A percentile compares a stretch with the other conserved stretches of the same genome.
These are phyloP conservation scores for Chromoteleia sp. DNA, from an alignment of 2,888 invertebrate species.

Conservation along the genomic window DNA sequence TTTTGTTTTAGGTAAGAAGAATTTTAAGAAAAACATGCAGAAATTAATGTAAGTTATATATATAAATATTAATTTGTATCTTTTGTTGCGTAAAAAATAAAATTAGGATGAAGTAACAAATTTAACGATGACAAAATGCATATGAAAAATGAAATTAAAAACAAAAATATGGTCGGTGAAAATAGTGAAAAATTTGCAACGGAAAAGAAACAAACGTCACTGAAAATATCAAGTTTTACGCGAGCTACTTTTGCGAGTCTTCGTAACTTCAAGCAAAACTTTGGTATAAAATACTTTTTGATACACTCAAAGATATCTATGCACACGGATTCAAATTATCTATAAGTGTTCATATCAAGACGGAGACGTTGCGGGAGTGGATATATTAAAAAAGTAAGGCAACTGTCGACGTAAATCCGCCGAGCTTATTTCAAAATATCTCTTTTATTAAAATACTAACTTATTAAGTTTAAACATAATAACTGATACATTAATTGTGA, in stretches of 20 bases:
- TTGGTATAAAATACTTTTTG: constrained; percentile 58
- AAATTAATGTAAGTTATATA: too few relatives aligned
- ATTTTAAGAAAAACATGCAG: too few relatives aligned
- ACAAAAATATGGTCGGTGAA: constrained; percentile 24
- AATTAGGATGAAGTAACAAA: too few relatives aligned
- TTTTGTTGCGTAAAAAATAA: too few relatives aligned
- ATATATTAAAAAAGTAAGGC: constrained; percentile 63
- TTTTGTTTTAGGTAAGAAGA: too few relatives aligned
- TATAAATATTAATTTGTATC: too few relatives aligned
- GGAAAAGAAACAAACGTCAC: constrained; percentile 32
- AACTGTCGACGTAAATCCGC: constrained; percentile 41
- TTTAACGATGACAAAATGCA: constrained; percentile 12
- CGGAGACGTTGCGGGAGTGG: constrained; percentile 4
- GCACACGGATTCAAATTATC: constrained; percentile 48
- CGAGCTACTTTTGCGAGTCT: constrained; percentile 48
- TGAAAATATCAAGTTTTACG: constrained; percentile 52
- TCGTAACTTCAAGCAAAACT: constrained; percentile 61
- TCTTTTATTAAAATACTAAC: constrained; percentile 53
- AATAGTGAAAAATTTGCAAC: constrained; percentile 14
- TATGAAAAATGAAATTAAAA: constrained; percentile 16
- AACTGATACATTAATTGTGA: too few relatives aligned
- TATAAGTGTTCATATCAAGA: constrained; percentile 46
- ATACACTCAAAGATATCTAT: constrained; percentile 47
- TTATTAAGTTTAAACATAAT: too few relatives aligned
- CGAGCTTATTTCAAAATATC: constrained; percentile 20